A percentile compares a stretch with the other conserved stretches of the same genome.
These are phyloP conservation scores for Eristalinus aeneus DNA, from an alignment of 2,888 invertebrate species.

Conservation along the genomic window DNA sequence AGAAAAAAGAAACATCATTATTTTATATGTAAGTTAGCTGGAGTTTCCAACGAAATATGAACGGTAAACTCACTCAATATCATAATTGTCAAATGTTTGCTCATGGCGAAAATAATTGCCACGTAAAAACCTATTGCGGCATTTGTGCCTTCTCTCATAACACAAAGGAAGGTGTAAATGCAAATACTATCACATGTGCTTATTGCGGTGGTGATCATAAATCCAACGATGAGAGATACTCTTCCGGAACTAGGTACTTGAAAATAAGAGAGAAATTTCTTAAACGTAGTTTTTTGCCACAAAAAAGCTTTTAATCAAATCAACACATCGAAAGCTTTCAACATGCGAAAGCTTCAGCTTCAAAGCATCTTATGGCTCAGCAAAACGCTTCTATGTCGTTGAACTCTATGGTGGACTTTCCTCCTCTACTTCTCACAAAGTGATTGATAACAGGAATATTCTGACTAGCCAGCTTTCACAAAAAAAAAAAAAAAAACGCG, in stretches of 20 bases:
- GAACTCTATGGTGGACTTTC: background rate
- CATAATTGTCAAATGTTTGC: background rate
- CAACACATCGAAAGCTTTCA: background rate
- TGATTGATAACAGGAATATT: background rate
- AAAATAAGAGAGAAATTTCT: background rate
- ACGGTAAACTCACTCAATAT: background rate
- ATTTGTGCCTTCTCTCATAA: background rate
- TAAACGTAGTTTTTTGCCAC: background rate
- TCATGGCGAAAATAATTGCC: background rate
- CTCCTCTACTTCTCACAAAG: background rate
- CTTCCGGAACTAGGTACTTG: background rate
- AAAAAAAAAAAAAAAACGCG: background rate
- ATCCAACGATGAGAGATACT: background rate
- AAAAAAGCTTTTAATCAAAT: background rate
- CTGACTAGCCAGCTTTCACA: too few relatives aligned
- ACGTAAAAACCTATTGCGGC: background rate
- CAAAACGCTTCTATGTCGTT: too few relatives aligned
- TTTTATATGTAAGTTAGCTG: background rate
- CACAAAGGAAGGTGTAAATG: background rate
- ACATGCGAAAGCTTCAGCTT: too few relatives aligned
- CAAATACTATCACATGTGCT: background rate
- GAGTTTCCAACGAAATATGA: background rate
- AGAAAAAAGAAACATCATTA: background rate
- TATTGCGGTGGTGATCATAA: background rate
- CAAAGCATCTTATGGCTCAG: too few relatives aligned